Base-by-base conservation (phyloP, 1,140 invertebrate species). In the Drosophila mayri region DNA sequence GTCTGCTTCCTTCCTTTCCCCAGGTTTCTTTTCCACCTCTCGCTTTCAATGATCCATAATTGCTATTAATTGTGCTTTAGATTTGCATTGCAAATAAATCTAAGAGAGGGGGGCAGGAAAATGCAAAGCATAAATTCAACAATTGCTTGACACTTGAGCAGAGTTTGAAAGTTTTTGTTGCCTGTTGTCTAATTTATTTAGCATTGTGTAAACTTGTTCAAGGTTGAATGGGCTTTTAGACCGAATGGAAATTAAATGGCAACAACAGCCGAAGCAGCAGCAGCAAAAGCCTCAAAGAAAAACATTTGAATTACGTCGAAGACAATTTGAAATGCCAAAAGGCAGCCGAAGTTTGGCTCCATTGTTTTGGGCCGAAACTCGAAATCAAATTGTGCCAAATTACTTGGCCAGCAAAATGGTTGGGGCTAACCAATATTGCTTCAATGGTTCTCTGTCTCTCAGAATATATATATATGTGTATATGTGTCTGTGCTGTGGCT, bases 351-450 rank as follows among this genome's bases (percentile, higher is more conserved):
- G 67, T 68, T 71, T 71, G 65, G 20, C n/a, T 59, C 67, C 64
- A 49, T 59, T 72, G 66, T 72, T 72, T 46, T 59, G 66, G 65
- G 6, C 65, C 67, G 38, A 71, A 30, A 30, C 68, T 72, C 50
- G 66, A 72, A 71, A 72, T 72, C 68, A 71, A 72, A 72, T 72
- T 72, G 68, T 72, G 66, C 68, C 68, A 72, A 72, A 72, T 72
- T 71, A 72, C 68, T 72, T 71, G 65, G 64, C 41, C 67, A 40
- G 20, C 49, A 12, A 18, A 65, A 38, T 25, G 28, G 32, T 64
- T 35, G 37, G 46, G 35, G 35, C 37, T 35, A 46, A 63, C 64
- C 64, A 66, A 66, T 63, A 66, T 46, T 64, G 64, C 41, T 66
- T 47, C 40, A 38, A 44, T 38, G 32, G 5, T 14, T 38, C 30